Conservation (phyloP, 2,888 invertebrate species). For the Kryphioiulus occultus region DNA sequence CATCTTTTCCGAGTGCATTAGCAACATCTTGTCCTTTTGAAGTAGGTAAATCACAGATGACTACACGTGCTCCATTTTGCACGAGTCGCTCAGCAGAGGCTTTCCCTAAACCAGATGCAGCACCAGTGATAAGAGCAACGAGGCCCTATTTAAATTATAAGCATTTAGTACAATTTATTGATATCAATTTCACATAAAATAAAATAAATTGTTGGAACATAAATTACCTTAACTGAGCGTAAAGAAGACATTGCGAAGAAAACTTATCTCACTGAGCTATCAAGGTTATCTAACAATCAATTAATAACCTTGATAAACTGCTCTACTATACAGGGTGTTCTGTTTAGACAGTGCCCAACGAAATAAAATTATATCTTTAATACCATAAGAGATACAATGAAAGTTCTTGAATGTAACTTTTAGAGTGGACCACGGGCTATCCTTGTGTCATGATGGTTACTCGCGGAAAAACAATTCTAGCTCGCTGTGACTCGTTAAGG, state of each 20-base stretch:
- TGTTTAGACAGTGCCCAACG: too few species aligned
- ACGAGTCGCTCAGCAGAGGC: slow-evolving; percentile 88
- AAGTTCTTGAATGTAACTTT: too few species aligned
- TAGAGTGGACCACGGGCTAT: too few species aligned
- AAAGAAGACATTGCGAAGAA: neutral
- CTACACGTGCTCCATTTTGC: slow-evolving; percentile 82
- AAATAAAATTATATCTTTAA: too few species aligned
- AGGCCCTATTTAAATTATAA: slow-evolving; percentile 68
- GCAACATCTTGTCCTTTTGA: slow-evolving; percentile 84
- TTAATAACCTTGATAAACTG: slow-evolving; percentile 16
- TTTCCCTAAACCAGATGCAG: slow-evolving; percentile 92
- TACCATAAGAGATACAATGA: too few species aligned
- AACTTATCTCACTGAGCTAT: neutral
- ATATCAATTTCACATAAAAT: neutral
- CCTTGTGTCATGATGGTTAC: too few species aligned
- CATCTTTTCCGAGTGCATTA: slow-evolving; percentile 74
- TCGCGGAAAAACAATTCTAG: too few species aligned
- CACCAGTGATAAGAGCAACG: slow-evolving; percentile 92
- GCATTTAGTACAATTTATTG: neutral
- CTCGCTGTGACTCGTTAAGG: too few species aligned
- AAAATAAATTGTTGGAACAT: neutral
- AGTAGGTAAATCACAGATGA: slow-evolving; percentile 85
- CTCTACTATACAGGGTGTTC: too few species aligned
- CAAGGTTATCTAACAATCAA: neutral
- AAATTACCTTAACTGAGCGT: neutral